phyloP scores from a whole-genome alignment of 2,888 invertebrate genomes.

The Arrhopalites spinosus region DNA sequence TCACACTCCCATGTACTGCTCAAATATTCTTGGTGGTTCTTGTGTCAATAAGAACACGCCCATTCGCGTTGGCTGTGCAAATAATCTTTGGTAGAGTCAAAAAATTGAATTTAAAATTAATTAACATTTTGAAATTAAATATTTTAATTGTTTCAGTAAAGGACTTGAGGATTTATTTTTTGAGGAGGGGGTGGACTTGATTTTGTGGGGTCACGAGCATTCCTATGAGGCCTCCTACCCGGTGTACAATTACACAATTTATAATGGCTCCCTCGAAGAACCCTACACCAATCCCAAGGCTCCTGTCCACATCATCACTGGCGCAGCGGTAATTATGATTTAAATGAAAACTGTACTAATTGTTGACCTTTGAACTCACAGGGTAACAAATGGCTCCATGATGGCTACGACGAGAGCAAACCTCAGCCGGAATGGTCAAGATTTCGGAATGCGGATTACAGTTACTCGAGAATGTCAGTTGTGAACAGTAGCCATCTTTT shows the following conservation, averaged over 20 bases:
- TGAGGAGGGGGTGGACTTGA: no score
- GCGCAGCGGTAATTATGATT: conserved; percentile 68
- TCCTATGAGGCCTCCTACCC: no score
- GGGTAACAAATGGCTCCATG: conserved; percentile 83
- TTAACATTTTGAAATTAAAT: no score
- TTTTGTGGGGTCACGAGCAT: no score
- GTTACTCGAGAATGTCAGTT: conserved; percentile 82
- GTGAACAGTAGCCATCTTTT: conserved; percentile 83
- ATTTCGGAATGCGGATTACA: conserved; percentile 84
- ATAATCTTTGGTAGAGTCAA: no score
- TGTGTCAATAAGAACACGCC: conserved; percentile 72
- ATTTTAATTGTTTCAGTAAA: conserved; percentile 51
- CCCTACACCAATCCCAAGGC: conserved; percentile 79
- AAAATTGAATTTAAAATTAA: no score
- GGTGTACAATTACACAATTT: conserved; percentile 64
- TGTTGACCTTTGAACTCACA: conserved; percentile 53
- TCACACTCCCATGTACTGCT: conserved; percentile 91
- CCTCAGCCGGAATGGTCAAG: conserved; percentile 79
- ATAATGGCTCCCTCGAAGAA: conserved; percentile 68
- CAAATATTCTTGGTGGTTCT: conserved; percentile 77
- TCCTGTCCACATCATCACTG: conserved; percentile 88
- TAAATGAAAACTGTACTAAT: no score
- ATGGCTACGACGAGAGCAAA: conserved; percentile 70
- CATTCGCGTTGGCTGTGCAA: conserved; percentile 66
- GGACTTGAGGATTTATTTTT: no score